Base-by-base conservation (phyloP, 1,140 invertebrate species). In the Drosophila lini region DNA sequence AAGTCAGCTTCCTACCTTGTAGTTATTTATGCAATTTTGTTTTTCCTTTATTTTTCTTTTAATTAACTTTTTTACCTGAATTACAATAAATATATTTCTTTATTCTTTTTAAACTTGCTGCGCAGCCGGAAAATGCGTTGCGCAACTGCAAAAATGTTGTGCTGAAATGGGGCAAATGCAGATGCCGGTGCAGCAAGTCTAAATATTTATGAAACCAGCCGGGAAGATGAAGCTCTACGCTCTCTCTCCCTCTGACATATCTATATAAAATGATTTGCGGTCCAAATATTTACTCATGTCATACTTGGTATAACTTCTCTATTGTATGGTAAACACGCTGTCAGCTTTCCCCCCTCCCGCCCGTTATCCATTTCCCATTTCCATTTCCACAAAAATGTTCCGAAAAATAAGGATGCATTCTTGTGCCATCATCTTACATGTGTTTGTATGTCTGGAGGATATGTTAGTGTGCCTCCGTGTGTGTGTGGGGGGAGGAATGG, bases 261-360 rank as follows among this genome's bases (percentile, higher is more conserved):
- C 34, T 36, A 47, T 38, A 61, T 42, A 22, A 47, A 71, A 71
- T 71, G 52, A 36, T 36, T 50, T 22, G 65, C 42, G 65, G 53
- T 31, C 36, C 52, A 70, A 71, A 71, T 71, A 69, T 71, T 71
- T 71, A 71, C 68, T 48, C 42, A 41, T 71, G 65, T 71, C 65
- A 50, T 59, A 41, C n/a, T 50, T 31, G 42, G 36, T 50, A 71
- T 50, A 71, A 71, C 67, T 71, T 73, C 55, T 36, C 45, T 59
- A 71, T 73, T 73, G 69, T 73, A n/a, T 59, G 67, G 28, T 71
- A 70, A 71, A 71, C 53, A 71, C 16, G 61, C 62, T 67, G 62
- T 68, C 62, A 62, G 25, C 8, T 31, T 38, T 31, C 10, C 62
- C 16, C 41, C 10, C 62, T 13, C 41, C 34, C 56, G 8, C 19